Evolutionary conservation across 2,113 vertebrate species (phyloP), one percentile per base, ranked within the genome.

Genomic region (Melanocharis versteri): DNA sequence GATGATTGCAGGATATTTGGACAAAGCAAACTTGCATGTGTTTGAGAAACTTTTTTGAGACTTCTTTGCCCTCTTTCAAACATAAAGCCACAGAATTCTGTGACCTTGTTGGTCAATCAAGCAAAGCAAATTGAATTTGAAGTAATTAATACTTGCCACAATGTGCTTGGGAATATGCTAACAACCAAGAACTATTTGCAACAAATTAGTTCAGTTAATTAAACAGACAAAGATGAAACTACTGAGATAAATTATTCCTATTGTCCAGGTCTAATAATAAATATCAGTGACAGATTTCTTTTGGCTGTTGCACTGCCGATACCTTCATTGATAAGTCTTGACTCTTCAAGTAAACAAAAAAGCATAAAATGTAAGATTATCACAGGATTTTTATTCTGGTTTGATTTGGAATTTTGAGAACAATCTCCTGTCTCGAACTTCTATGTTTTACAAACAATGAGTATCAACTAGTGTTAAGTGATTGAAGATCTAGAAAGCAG

Each of bases 81-180:
- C 18, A 92, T 35, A 66, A 86, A 86, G 21, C 35, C 26, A 21
- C 31, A 72, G 50, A 64, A 16, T 37, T 30, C 68, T 87, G 47
- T 90, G 85, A 94, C 72, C 80, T 93, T 3, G 2, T 53, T 92
- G 83, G 60, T 71, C 83, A 79, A 45, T 65, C 86, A 94, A 93
- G 77, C 92, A 89, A 86, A 95, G 30, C 60, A 93, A 94, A 91
- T 93, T 75, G 40, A 93, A 92, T 96, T 93, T 82, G 56, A 83
- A 68, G 76, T 78, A 81, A 94, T 93, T 88, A 95, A 89, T 90
- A 68, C 69, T 90, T 92, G 60, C 72, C 69, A 93, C 40, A 68
- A 22, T 68, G 76, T 87, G 13, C 80, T 81, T 87, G 60, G 51
- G 71, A 94, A 92, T 86, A 51, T 20, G 30, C 61, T 90, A 94